A percentile compares a stretch with the other conserved stretches of the same genome.
These are phyloP conservation scores for Pomatorhinus ruficollis DNA, from an alignment of 2,113 vertebrate genomes.

Conservation along the genomic window DNA sequence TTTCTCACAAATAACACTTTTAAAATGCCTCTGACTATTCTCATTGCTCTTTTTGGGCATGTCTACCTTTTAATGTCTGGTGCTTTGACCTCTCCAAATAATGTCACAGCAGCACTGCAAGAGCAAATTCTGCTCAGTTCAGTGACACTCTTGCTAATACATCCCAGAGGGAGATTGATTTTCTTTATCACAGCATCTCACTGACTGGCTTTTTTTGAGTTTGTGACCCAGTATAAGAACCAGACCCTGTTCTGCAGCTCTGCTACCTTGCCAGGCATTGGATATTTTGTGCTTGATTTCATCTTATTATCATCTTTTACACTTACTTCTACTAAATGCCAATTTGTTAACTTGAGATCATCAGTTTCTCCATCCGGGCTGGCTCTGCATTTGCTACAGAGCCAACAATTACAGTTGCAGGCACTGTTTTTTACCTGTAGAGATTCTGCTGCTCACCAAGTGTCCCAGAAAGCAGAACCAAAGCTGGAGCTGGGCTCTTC, in stretches of 20 bases:
- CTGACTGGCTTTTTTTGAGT: neutral
- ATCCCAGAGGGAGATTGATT: neutral
- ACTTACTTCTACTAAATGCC: neutral
- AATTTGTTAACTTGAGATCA: neutral
- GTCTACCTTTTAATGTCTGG: neutral
- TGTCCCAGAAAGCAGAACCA: neutral
- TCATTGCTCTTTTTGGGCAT: neutral
- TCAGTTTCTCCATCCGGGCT: neutral
- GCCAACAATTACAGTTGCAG: neutral
- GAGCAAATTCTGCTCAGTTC: conserved; percentile 2
- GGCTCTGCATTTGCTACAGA: neutral
- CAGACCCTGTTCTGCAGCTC: neutral
- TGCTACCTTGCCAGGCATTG: neutral
- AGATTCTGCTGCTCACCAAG: neutral
- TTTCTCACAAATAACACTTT: neutral
- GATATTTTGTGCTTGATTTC: neutral
- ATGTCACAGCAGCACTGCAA: neutral
- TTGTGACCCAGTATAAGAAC: neutral
- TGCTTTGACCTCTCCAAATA: conserved; percentile 9
- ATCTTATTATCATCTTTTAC: neutral
- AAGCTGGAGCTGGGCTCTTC: neutral
- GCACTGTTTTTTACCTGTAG: neutral
- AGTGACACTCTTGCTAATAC: neutral
- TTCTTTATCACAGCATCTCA: neutral
- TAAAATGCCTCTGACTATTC: neutral